Conservation (phyloP, 2,888 invertebrate genomes). For the Habrosyne pyritoides region DNA sequence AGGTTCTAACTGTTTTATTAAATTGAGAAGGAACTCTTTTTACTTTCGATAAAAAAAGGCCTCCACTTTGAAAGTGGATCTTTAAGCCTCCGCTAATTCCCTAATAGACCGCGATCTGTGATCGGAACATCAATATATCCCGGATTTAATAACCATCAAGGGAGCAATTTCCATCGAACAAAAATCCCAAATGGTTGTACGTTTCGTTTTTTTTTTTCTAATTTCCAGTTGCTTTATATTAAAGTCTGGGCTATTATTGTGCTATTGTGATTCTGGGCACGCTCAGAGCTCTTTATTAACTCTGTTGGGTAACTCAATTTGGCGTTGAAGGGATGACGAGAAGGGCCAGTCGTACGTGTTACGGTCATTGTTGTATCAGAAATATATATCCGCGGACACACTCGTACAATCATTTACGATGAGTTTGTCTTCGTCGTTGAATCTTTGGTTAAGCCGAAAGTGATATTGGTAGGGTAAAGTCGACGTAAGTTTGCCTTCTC, state of each 20-base stretch:
- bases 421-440: constrained; percentile 21
- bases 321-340: constrained; percentile 73
- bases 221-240: constrained; percentile 53
- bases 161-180: constrained; percentile 42
- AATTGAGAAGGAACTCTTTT: too few species aligned
- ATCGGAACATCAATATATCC: constrained; percentile 45
- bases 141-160: constrained; percentile 55
- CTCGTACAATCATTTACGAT: constrained; percentile 37
- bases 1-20: too few species aligned
- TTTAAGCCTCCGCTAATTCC: constrained; percentile 40
- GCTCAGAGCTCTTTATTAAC: constrained; percentile 72
- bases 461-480: constrained; percentile 23
- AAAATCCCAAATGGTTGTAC: constrained; percentile 26
- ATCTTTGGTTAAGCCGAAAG: constrained; percentile 15
- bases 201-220: constrained; percentile 41
- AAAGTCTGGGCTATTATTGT: constrained; percentile 45
- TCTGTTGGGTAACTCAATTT: constrained; percentile 76
- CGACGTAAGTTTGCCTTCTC: constrained; percentile 22
- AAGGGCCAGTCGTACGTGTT: constrained; percentile 62
- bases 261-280: constrained; percentile 60
- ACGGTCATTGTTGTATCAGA: constrained; percentile 53
- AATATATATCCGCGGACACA: constrained; percentile 42
- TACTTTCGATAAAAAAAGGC: too few species aligned
- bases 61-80: too few species aligned
- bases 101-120: constrained; percentile 41